Percentiles rank a stretch among this genome's conserved stretches.
Evolutionary conservation across 2,888 invertebrate species (phyloP).

Genomic region (Ganaspis brasiliensis): DNA sequence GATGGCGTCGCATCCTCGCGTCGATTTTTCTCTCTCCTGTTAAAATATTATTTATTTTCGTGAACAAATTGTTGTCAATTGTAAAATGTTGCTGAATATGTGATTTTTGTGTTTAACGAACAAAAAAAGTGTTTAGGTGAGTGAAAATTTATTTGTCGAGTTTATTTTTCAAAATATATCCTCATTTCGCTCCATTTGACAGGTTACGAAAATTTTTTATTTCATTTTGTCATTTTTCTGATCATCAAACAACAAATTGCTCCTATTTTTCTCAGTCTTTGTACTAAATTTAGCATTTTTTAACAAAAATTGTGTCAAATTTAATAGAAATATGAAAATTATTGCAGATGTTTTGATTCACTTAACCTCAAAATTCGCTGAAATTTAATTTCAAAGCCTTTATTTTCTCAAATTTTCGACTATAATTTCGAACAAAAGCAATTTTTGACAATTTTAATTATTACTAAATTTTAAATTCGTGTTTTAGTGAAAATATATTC

Average conservation of each 20-base stretch:
- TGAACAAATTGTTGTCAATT: conserved; percentile 52
- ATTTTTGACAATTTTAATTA: too few species aligned
- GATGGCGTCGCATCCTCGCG: background rate
- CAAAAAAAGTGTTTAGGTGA: background rate
- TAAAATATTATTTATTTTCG: conserved; percentile 1
- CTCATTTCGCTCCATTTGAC: background rate
- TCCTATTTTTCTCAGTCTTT: background rate
- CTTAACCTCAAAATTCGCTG: conserved; percentile 17
- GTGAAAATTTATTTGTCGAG: background rate
- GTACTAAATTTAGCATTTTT: too few species aligned
- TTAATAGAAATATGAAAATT: background rate
- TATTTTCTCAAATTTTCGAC: too few species aligned
- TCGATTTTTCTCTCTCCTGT: background rate
- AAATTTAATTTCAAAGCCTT: background rate
- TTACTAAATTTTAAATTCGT: too few species aligned
- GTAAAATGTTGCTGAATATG: conserved; percentile 50
- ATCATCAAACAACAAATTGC: too few species aligned
- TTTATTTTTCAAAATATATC: background rate
- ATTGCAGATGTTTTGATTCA: conserved; percentile 7
- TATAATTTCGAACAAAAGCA: too few species aligned
- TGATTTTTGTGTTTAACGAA: background rate
- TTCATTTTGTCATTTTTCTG: too few species aligned
- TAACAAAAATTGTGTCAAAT: background rate
- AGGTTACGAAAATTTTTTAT: background rate
- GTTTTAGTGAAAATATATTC: too few species aligned